Evolutionary conservation across 2,113 vertebrate genomes (phyloP), one percentile per base, ranked within the genome.

Genomic region (Puntigrus tetrazona): DNA sequence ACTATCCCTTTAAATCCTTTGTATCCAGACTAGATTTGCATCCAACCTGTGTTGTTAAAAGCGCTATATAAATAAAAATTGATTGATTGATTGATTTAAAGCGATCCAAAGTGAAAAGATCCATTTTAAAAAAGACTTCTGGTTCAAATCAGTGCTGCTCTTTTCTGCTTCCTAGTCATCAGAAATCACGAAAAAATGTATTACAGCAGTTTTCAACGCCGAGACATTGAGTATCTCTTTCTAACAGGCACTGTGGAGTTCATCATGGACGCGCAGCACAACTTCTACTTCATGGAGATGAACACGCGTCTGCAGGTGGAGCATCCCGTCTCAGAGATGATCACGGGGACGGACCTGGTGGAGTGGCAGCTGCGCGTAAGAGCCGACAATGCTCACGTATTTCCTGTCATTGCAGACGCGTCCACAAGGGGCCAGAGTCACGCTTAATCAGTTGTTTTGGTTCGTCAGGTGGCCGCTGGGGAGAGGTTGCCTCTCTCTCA

Each of bases 231-330:
- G n/a, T n/a, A n/a, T n/a, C n/a, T n/a, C n/a, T n/a, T 22, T 55
- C 22, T 2, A 57, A 13, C 65, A 99, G 98, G 98, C 82, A 99
- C 98, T 0, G 98, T 99, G 7, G 98, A 99, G 91, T 99, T 99
- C 80, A 99, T 99, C 84, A 98, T 99, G 98, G 98, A 99, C n/a
- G 92, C 95, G 1, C 89, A 96, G 80, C 97, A 99, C 83, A 96
- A 99, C 88, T 99, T 99, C 90, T 99, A 96, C 92, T 99, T 99
- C 92, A 99, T 99, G 98, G 98, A 99, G 90, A 99, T 99, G 98
- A 99, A 99, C 89, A 99, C 98, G 20, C 95, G 98, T 77, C 95
- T 99, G 85, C 98, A 99, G 89, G 98, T 99, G 82, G 98, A 99
- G 80, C 98, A 99, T 79, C 98, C 98, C 0, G 96, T 99, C 57